These are phyloP conservation scores for Notothenia coriiceps DNA, from an alignment of 2,113 vertebrate genomes.

Conservation along the genomic window DNA sequence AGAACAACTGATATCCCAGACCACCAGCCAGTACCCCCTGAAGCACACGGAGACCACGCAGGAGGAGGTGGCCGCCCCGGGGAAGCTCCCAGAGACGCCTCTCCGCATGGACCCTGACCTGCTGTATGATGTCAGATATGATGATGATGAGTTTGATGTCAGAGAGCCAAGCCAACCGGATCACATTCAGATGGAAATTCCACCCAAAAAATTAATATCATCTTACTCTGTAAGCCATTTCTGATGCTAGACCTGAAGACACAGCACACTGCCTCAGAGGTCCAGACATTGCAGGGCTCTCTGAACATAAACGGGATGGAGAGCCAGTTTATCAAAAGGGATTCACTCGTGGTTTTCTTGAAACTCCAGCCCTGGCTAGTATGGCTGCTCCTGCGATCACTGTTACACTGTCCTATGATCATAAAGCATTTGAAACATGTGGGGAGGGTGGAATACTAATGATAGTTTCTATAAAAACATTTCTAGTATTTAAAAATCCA, in stretches of 20 bases:
- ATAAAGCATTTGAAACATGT: background rate
- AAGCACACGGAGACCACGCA: conserved; percentile 90
- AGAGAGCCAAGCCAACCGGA: conserved; percentile 68
- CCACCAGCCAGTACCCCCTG: conserved; percentile 91
- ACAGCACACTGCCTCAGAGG: background rate
- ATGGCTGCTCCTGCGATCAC: background rate
- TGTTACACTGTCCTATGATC: background rate
- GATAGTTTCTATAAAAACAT: background rate
- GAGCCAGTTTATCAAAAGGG: background rate
- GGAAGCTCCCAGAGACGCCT: conserved; percentile 94
- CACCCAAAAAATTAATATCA: conserved; percentile 87
- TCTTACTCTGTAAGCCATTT: conserved; percentile 90
- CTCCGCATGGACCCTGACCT: conserved; percentile 87
- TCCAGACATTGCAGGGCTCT: no score
- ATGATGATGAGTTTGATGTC: conserved; percentile 83
- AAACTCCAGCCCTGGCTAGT: background rate
- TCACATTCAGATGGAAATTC: conserved; percentile 85
- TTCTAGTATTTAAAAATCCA: background rate
- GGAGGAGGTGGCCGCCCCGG: conserved; percentile 90
- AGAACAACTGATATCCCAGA: conserved; percentile 87
- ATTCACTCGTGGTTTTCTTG: background rate
- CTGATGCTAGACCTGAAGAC: background rate
- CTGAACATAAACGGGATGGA: background rate
- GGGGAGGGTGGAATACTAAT: background rate
- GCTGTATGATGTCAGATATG: conserved; percentile 81